These are phyloP conservation scores for Drosophila simulans DNA, from an alignment of 1,140 invertebrate genomes.

Conservation along the genomic window DNA sequence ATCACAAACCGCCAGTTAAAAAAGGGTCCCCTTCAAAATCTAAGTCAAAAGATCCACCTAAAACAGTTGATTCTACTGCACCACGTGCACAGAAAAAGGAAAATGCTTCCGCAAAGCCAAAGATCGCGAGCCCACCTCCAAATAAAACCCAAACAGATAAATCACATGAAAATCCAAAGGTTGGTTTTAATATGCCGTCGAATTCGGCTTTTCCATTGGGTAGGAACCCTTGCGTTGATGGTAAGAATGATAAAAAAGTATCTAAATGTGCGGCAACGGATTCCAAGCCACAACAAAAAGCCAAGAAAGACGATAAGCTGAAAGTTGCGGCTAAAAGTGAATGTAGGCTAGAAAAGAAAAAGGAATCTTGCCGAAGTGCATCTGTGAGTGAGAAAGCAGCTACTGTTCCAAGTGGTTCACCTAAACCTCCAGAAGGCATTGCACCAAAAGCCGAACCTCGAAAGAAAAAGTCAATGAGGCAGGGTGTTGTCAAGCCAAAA, in stretches of 20 bases:
- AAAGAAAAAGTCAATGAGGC: background rate
- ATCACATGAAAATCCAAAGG: no score
- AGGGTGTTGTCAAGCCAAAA: background rate
- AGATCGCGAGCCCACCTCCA: background rate
- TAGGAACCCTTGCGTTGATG: slow-evolving; percentile 7
- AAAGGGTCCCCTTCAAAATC: background rate
- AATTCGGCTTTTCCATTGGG: slow-evolving; percentile 1
- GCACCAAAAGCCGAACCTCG: background rate
- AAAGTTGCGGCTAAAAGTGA: background rate
- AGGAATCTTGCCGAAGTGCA: no score
- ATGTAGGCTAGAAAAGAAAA: background rate
- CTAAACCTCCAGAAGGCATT: background rate
- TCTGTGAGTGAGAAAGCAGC: background rate
- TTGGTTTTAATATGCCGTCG: background rate
- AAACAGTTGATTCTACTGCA: background rate
- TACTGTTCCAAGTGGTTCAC: background rate
- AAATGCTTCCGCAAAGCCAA: background rate
- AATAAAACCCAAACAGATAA: background rate
- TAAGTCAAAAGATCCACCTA: background rate
- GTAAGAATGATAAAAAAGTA: background rate
- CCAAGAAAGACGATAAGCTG: background rate
- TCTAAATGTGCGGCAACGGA: background rate
- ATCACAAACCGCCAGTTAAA: background rate
- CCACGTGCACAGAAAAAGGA: background rate
- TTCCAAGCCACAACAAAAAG: background rate